phyloP scores from a whole-genome alignment of 2,797 vertebrate species.

The Pelodytes ibericus region DNA sequence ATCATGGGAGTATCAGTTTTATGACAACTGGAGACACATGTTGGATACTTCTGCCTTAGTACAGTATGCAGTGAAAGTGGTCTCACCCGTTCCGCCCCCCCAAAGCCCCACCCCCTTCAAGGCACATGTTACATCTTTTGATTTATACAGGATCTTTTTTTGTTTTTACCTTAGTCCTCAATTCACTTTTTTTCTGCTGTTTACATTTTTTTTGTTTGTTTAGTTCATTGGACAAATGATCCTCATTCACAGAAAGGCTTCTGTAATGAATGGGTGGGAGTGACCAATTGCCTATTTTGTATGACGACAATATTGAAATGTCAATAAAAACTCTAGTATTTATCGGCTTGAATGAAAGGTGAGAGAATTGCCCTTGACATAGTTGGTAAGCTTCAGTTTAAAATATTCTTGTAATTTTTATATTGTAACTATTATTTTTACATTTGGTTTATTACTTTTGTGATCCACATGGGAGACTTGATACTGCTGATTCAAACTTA shows the following conservation, averaged over 20 bases:
- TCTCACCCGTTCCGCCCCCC: too few relatives aligned
- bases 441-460: conserved; percentile 65
- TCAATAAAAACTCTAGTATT: conserved; percentile 53
- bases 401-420: conserved; percentile 49
- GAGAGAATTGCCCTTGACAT: conserved; percentile 70
- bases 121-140: too few relatives aligned
- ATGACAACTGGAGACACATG: too few relatives aligned
- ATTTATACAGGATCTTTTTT: too few relatives aligned
- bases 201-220: conserved; percentile 66
- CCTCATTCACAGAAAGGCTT: conserved; percentile 62
- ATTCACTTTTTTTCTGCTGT: conserved; percentile 68
- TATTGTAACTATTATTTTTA: conserved; percentile 55
- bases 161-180: too few relatives aligned
- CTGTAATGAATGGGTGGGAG: conserved; percentile 74
- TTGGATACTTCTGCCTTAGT: too few relatives aligned
- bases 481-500: conserved; percentile 54
- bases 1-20: too few relatives aligned
- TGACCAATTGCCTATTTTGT: conserved; percentile 67
- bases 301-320: conserved; percentile 61
- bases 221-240: conserved; percentile 71
- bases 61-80: too few relatives aligned
- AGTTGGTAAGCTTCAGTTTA: conserved; percentile 65
- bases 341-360: conserved; percentile 70
- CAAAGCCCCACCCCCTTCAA: too few relatives aligned
- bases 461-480: conserved; percentile 59